phyloP scores from a whole-genome alignment of 2,888 invertebrate species.

The Selenia dentaria region DNA sequence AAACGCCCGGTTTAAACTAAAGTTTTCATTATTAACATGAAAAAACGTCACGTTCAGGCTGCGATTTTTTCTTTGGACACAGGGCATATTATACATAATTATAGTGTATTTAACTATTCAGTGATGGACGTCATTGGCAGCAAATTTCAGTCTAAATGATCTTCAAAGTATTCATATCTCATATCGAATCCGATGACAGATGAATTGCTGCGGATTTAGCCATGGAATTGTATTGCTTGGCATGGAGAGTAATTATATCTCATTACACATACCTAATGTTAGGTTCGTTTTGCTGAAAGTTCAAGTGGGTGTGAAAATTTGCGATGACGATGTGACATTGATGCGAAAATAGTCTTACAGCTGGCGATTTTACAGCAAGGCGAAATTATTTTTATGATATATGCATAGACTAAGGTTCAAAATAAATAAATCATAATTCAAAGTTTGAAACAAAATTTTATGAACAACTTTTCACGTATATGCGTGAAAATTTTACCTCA shows the following conservation, averaged over 20 bases:
- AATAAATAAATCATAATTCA: too few relatives aligned
- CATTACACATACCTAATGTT: conserved; percentile 29
- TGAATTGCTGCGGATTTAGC: conserved; percentile 26
- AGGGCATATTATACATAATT: too few relatives aligned
- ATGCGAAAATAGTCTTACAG: conserved; percentile 65
- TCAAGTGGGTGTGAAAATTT: conserved; percentile 59
- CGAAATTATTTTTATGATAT: conserved; percentile 19
- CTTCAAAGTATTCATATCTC: conserved; percentile 4
- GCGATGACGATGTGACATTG: conserved; percentile 65
- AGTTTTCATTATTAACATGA: too few relatives aligned
- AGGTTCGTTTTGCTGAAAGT: conserved; percentile 42
- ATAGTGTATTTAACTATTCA: too few relatives aligned
- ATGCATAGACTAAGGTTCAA: conserved; percentile 18
- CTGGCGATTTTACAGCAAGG: conserved; percentile 54
- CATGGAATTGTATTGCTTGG: conserved; percentile 33
- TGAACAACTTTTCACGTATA: too few relatives aligned
- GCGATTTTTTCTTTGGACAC: too few relatives aligned
- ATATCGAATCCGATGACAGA: conserved; percentile 21
- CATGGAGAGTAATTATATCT: conserved; percentile 33
- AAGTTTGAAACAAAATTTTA: too few relatives aligned
- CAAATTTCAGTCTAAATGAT: background rate
- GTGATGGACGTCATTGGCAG: too few relatives aligned
- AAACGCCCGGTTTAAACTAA: too few relatives aligned
- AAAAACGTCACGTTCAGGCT: too few relatives aligned
- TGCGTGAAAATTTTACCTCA: too few relatives aligned